Evolutionary conservation across 2,797 vertebrate genomes (phyloP), one percentile per base, ranked within the genome.

Genomic region (Tenualosa ilisha): DNA sequence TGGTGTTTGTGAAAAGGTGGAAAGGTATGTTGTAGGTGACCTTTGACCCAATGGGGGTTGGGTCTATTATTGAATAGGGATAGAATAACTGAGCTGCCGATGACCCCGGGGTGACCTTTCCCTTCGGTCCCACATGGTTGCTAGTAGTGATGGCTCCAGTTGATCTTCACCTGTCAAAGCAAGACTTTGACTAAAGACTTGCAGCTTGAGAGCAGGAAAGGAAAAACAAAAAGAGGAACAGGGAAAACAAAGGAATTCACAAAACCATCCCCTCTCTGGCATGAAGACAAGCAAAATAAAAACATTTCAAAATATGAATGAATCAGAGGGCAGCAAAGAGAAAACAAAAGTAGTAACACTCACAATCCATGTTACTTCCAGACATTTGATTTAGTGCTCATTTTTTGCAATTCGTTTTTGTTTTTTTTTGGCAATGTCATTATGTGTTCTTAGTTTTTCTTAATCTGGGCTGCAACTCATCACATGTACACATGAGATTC

Each of bases 81-180:
- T 95, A 94, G 93, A 93, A 93, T 95, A 92, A 93, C 94, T 90
- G 89, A 40, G 85, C 90, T 89, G 92, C 88, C 53, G 68, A 89
- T 94, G 93, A 95, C 94, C 95, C 92, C 31, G 0, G 59, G 53
- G 83, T 88, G 91, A 91, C 93, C 93, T 91, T 89, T 91, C 83
- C 83, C 90, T 92, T 89, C 91, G 87, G 85, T 92, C 92, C 91
- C 91, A 93, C 91, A 90, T 86, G 91, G 92, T 92, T 94, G 93
- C 93, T 93, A 93, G 92, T 93, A 91, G 93, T 86, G 88, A 94
- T 90, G 93, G 89, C 91, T 93, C 91, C 15, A 61, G 93, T 92
- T 94, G 95, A 95, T 95, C 95, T 94, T 93, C 94, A 95, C 93
- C 94, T 96, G 94, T 96, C 95, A 95, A 95, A 95, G 93, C 95